phyloP scores from a whole-genome alignment of 1,140 invertebrate species.

The Neodiprion virginianus region DNA sequence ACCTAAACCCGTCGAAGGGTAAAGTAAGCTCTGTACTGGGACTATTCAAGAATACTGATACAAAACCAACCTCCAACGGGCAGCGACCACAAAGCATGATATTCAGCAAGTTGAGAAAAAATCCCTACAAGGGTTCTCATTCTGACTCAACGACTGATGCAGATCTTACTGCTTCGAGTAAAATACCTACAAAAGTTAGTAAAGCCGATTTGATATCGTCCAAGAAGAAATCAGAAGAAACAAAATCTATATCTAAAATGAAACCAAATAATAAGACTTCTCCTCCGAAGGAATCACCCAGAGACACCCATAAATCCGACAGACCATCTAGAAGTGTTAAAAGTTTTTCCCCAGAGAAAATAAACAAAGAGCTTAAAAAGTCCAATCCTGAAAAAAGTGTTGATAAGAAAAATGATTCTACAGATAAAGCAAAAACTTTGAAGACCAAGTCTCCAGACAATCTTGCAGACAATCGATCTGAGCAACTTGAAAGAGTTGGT shows the following conservation, averaged over 20 bases:
- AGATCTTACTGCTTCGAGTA: conserved; percentile 36
- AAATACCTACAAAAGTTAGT: conserved; percentile 51
- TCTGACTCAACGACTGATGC: conserved; percentile 33
- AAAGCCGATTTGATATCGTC: conserved; percentile 36
- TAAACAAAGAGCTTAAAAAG: conserved; percentile 42
- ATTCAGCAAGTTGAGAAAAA: conserved; percentile 48
- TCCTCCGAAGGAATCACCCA: conserved; percentile 35
- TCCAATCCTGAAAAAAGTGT: conserved; percentile 43
- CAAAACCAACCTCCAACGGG: conserved; percentile 24
- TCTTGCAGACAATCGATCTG: neutral
- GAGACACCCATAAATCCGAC: conserved; percentile 29
- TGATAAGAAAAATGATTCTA: conserved; percentile 35
- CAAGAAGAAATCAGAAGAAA: conserved; percentile 29
- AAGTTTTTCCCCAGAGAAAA: conserved; percentile 30
- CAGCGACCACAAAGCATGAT: conserved; percentile 34
- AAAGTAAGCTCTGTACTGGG: conserved; percentile 73
- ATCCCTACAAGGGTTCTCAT: conserved; percentile 43
- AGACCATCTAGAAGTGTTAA: conserved; percentile 35
- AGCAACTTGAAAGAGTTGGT: neutral
- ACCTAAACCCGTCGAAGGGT: conserved; percentile 59
- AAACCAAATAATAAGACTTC: conserved; percentile 31
- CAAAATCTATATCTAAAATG: conserved; percentile 36
- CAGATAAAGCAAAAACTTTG: conserved; percentile 25
- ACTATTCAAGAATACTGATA: conserved; percentile 73
- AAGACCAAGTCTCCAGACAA: neutral